Percentiles rank a stretch among this genome's conserved stretches.
Evolutionary conservation across 2,113 vertebrate species (phyloP).

Genomic region (Forbesichthys papilliferus): DNA sequence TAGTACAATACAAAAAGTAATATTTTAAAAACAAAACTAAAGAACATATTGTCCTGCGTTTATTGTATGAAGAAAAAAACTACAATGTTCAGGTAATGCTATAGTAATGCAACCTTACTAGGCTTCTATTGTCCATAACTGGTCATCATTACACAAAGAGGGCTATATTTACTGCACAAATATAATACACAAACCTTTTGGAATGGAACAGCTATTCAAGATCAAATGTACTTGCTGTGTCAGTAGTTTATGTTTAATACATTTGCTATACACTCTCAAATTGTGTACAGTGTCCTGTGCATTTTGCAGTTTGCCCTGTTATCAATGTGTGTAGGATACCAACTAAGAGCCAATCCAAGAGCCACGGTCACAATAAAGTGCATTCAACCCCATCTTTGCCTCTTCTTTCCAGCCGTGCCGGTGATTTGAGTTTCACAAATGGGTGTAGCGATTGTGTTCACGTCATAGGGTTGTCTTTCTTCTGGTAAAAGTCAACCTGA

Average conservation of each 20-base stretch:
- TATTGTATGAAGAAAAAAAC: constrained; percentile 33
- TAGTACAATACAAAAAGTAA: constrained; percentile 60
- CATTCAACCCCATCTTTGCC: constrained; percentile 52
- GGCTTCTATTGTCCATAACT: neutral
- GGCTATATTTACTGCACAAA: constrained; percentile 32
- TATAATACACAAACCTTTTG: constrained; percentile 45
- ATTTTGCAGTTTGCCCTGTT: constrained; percentile 25
- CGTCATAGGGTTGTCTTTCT: constrained; percentile 51
- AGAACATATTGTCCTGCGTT: constrained; percentile 37
- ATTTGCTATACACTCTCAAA: neutral
- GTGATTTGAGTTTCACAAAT: constrained; percentile 66
- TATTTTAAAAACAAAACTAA: constrained; percentile 37
- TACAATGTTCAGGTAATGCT: constrained; percentile 36
- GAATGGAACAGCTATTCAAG: constrained; percentile 38
- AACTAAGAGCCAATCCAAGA: constrained; percentile 18
- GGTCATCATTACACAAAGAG: constrained; percentile 21
- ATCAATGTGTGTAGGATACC: constrained; percentile 38
- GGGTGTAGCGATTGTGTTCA: constrained; percentile 73
- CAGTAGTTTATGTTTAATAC: constrained; percentile 5
- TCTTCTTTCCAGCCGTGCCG: constrained; percentile 62
- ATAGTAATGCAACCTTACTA: constrained; percentile 47
- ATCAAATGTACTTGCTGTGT: constrained; percentile 19
- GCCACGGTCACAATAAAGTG: constrained; percentile 66
- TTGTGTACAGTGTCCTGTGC: constrained; percentile 12
- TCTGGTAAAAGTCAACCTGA: constrained; percentile 26